Conservation (phyloP, 2,888 invertebrate genomes). For the Clusia tigrina region DNA sequence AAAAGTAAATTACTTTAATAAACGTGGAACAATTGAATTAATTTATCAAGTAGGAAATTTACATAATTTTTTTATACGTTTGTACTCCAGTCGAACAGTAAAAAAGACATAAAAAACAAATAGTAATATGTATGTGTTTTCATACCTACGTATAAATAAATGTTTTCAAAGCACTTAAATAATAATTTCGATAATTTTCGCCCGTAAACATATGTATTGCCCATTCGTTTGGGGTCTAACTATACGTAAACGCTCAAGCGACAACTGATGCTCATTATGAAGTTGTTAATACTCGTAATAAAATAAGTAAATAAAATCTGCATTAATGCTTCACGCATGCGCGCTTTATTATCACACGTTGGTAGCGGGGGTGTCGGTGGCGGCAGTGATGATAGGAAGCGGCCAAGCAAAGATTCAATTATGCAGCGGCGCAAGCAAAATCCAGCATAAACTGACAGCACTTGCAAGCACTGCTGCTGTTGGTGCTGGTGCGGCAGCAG, state of each 20-base stretch:
- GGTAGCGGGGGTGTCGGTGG: no score
- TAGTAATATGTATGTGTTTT: no score
- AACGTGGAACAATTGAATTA: conserved; percentile 3
- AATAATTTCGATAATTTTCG: background rate
- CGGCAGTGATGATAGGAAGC: background rate
- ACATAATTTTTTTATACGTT: conserved; percentile 42
- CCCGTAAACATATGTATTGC: no score
- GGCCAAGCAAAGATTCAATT: background rate
- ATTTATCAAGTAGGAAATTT: conserved; percentile 35
- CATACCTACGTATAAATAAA: background rate
- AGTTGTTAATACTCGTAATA: background rate
- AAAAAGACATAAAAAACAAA: background rate
- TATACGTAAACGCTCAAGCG: background rate
- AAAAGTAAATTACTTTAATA: background rate
- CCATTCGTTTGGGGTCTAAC: background rate
- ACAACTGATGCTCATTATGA: background rate
- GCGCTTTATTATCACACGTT: background rate
- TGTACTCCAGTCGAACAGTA: background rate
- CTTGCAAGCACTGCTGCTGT: background rate
- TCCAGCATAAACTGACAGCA: background rate
- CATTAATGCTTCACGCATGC: background rate
- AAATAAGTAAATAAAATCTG: background rate
- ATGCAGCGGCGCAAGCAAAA: background rate
- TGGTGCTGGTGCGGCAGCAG: background rate
- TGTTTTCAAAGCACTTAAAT: background rate